Conservation (phyloP, 2,797 vertebrate genomes). For the Phrynocephalus forsythii region DNA sequence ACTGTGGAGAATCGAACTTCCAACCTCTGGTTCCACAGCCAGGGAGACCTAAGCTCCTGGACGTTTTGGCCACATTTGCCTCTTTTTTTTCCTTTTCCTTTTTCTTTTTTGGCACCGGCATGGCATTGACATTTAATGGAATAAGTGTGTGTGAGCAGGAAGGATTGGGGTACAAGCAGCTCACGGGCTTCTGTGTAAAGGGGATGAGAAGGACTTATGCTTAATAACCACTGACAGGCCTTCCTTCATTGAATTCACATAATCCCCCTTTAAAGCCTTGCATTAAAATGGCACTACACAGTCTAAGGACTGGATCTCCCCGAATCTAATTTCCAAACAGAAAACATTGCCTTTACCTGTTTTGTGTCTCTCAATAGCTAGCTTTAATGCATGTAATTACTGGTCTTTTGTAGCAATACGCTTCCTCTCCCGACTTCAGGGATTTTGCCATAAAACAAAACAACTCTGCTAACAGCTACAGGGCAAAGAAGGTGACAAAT, state of each 20-base stretch:
- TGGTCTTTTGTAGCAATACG: conserved; percentile 8
- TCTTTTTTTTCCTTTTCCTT: no score
- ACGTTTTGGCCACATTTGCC: no score
- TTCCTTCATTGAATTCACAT: neutral
- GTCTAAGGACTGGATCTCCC: neutral
- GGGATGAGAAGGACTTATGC: no score
- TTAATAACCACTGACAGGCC: neutral
- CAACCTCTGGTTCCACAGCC: no score
- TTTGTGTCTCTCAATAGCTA: neutral
- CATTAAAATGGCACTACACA: neutral
- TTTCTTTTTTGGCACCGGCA: no score
- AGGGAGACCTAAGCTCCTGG: no score
- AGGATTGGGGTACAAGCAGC: no score
- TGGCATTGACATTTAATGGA: no score
- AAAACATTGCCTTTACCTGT: neutral
- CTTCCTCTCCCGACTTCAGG: neutral
- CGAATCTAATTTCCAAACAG: neutral
- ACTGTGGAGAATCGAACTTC: no score
- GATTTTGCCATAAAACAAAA: conserved; percentile 16
- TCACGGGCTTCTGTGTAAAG: no score
- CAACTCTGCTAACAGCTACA: conserved; percentile 10
- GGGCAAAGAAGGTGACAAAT: conserved; percentile 15
- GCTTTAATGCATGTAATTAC: neutral
- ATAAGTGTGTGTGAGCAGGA: no score
- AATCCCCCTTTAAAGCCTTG: neutral